Percentiles rank a stretch among this genome's conserved stretches.
Conservation (phyloP, 2,797 vertebrate genomes). For the Parauchenoglanis ngamensis region DNA sequence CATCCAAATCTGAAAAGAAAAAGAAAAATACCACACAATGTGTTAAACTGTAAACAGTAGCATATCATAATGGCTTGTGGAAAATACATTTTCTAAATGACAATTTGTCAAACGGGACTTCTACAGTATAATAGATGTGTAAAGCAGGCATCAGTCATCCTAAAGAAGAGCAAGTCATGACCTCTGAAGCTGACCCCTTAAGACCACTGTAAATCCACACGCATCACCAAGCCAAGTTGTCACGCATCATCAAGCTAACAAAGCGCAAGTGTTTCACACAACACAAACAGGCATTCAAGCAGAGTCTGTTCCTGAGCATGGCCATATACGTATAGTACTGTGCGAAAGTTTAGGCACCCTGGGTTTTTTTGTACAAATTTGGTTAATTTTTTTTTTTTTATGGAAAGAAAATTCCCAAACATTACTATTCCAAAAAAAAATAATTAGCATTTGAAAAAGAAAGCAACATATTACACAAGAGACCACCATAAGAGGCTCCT, state of each 20-base stretch:
- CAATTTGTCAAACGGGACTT: neutral
- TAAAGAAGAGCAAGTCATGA: slow-evolving; percentile 33
- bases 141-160: slow-evolving; percentile 27
- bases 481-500: too few species aligned
- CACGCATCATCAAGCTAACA: slow-evolving; percentile 48
- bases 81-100: neutral
- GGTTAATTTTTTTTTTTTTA: too few species aligned
- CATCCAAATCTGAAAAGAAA: neutral
- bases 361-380: too few species aligned
- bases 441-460: too few species aligned
- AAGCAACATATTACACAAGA: too few species aligned
- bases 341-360: too few species aligned
- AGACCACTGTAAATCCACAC: slow-evolving; percentile 43
- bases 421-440: too few species aligned
- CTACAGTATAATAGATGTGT: neutral
- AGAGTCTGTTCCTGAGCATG: neutral
- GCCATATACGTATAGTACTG: neutral
- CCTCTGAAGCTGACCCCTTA: slow-evolving; percentile 12
- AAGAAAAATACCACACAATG: slow-evolving; percentile 15
- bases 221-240: slow-evolving; percentile 46
- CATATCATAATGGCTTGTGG: neutral
- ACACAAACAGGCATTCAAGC: slow-evolving; percentile 20
- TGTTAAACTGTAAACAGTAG: slow-evolving; percentile 10
- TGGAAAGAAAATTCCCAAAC: too few species aligned
- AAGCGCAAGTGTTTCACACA: slow-evolving; percentile 44